These are phyloP conservation scores for Drosophila vallismaia DNA, from an alignment of 2,888 invertebrate genomes.

Conservation along the genomic window DNA sequence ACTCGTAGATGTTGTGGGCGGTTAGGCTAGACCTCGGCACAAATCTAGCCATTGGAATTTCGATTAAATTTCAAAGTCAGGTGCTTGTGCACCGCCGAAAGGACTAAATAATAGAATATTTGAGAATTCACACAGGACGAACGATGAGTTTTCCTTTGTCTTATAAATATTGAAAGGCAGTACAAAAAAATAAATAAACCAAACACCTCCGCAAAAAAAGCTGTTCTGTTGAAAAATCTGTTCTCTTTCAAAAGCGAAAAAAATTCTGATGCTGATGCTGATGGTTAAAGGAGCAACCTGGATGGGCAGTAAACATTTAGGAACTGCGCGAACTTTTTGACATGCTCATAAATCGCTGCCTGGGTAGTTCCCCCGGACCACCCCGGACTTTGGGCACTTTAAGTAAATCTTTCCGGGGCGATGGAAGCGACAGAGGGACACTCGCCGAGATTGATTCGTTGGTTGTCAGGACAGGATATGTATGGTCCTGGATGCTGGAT, in stretches of 20 bases:
- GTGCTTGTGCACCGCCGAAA: neutral
- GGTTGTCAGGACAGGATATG: neutral
- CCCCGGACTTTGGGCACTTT: constrained; percentile 5
- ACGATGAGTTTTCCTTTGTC: neutral
- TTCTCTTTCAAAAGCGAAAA: no score
- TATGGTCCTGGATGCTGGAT: neutral
- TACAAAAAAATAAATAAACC: no score
- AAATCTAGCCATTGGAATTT: neutral
- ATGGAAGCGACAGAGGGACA: neutral
- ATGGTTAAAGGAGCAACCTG: neutral
- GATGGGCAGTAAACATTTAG: constrained; percentile 3
- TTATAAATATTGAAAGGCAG: neutral
- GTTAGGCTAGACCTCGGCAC: no score
- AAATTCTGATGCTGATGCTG: neutral
- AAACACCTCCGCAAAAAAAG: no score
- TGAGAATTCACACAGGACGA: neutral
- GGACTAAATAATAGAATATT: constrained; percentile 3
- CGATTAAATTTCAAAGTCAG: constrained; percentile 13
- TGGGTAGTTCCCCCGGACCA: neutral
- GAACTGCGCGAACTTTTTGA: constrained; percentile 8
- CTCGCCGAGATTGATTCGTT: constrained; percentile 28
- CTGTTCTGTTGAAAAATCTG: no score
- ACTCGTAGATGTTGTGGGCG: neutral
- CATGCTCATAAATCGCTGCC: neutral
- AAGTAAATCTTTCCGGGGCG: constrained; percentile 3